Percentiles rank a stretch among this genome's conserved stretches.
Conservation (phyloP, 2,888 invertebrate genomes). For the Drosophila kambysellisi region DNA sequence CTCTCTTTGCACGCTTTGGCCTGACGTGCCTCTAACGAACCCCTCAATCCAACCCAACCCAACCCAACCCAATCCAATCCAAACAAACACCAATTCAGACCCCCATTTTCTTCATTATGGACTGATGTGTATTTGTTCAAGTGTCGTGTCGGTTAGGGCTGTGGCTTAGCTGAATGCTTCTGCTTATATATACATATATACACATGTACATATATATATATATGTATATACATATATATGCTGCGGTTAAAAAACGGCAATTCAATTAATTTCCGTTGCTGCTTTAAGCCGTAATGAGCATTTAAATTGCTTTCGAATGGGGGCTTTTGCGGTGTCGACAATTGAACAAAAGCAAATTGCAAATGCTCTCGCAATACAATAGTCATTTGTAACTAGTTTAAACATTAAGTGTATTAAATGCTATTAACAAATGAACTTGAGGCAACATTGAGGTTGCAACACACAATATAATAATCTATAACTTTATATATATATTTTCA, state of each 20-base stretch:
- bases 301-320: conserved; percentile 74
- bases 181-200: conserved; percentile 14
- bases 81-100: conserved; percentile 7
- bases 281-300: conserved; percentile 77
- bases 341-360: conserved; percentile 67
- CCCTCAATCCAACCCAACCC: background rate
- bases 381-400: conserved; percentile 8
- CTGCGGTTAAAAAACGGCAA: conserved; percentile 74
- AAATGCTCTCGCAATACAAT: conserved; percentile 13
- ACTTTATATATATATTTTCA: background rate
- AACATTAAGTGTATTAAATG: conserved; percentile 48
- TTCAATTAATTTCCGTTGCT: conserved; percentile 78
- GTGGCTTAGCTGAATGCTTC: conserved; percentile 59
- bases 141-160: conserved; percentile 75
- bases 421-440: conserved; percentile 42
- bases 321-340: conserved; percentile 64
- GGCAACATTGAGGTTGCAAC: conserved; percentile 19
- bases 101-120: conserved; percentile 31
- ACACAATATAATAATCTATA: conserved; percentile 8
- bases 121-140: conserved; percentile 70
- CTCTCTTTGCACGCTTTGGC: conserved; percentile 30
- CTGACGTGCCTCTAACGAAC: conserved; percentile 8
- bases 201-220: background rate
- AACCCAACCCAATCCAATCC: background rate
- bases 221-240: background rate